phyloP scores from a whole-genome alignment of 2,113 vertebrate species.

The Craseonycteris thonglongyai region DNA sequence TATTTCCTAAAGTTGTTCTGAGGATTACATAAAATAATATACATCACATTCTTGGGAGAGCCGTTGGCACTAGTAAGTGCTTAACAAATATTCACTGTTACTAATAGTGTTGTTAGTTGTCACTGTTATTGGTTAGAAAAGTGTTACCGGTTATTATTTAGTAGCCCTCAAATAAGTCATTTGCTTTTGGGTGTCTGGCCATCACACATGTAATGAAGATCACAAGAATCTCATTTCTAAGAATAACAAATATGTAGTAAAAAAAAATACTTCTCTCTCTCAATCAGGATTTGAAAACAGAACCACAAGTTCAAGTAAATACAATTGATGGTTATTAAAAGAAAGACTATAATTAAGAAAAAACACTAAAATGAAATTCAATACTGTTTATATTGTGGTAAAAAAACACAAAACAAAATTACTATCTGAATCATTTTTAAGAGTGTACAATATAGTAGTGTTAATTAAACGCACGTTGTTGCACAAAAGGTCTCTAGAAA shows the following conservation, averaged over 20 bases:
- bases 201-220: constrained; percentile 1
- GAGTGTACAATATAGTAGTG: background rate
- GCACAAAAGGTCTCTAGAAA: background rate
- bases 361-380: background rate
- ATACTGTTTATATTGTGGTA: background rate
- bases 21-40: background rate
- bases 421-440: too few relatives aligned
- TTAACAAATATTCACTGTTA: background rate
- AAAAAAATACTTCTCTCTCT: background rate
- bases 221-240: background rate
- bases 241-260: background rate
- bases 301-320: background rate
- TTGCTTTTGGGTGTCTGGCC: background rate
- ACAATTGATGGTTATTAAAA: background rate
- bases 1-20: background rate
- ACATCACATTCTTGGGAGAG: background rate
- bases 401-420: background rate
- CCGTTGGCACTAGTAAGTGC: background rate
- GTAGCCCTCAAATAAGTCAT: background rate
- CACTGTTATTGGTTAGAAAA: background rate
- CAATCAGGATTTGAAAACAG: background rate
- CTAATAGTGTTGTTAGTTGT: background rate
- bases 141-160: background rate
- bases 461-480: background rate
- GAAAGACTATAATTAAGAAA: background rate